phyloP scores from a whole-genome alignment of 2,113 vertebrate genomes.

The Thalassarche chlororhynchos region DNA sequence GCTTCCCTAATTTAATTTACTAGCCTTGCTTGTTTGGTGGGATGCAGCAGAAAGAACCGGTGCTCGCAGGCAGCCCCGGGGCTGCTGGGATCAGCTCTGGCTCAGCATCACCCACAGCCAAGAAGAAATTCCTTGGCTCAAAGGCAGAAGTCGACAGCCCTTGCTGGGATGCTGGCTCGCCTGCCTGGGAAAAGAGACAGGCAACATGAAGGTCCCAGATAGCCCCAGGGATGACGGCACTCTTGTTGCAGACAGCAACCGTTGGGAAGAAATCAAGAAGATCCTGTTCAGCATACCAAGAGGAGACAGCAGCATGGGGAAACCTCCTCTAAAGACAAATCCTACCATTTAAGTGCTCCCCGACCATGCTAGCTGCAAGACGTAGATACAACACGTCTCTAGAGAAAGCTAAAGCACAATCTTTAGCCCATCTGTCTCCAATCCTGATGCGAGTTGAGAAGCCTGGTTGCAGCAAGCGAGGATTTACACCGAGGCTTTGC shows the following conservation, averaged over 20 bases:
- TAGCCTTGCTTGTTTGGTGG: background rate
- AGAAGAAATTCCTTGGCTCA: background rate
- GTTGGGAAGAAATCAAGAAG: background rate
- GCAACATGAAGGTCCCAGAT: accelerated
- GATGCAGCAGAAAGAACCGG: accelerated
- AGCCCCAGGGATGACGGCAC: background rate
- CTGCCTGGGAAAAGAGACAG: background rate
- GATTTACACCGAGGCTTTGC: accelerated
- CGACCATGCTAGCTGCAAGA: background rate
- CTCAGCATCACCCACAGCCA: background rate
- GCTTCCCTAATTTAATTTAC: background rate
- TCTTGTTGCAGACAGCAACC: background rate
- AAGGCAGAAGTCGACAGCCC: background rate
- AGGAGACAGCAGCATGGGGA: accelerated
- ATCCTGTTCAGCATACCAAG: background rate
- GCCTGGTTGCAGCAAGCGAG: background rate
- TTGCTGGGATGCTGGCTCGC: background rate
- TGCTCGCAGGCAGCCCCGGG: accelerated
- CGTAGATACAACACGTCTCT: background rate
- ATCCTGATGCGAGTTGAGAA: accelerated
- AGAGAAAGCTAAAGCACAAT: background rate
- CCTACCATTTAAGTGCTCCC: background rate
- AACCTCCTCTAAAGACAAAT: background rate
- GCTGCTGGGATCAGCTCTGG: background rate
- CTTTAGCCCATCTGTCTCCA: background rate